Percentiles rank a stretch among this genome's conserved stretches.
These are phyloP conservation scores for Isaurus tuberculatus DNA, from an alignment of 92 coral and sea anemone genomes.

Conservation along the genomic window DNA sequence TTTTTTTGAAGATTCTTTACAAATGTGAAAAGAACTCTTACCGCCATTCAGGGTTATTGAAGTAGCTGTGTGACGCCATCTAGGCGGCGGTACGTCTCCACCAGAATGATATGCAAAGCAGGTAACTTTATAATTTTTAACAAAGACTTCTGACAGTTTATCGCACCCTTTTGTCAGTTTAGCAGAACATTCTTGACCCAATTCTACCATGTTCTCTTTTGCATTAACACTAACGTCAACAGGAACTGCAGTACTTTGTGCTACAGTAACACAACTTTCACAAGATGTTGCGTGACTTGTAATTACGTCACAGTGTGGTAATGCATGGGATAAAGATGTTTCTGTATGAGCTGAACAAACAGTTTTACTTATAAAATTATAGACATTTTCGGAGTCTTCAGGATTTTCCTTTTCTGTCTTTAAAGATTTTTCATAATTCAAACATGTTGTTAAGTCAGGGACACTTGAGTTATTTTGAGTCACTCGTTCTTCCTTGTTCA, in stretches of 20 bases:
- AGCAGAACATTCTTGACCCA: background rate
- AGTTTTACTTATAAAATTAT: background rate
- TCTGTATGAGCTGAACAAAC: background rate
- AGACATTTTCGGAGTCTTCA: background rate
- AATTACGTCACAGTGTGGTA: background rate
- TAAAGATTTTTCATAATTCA: background rate
- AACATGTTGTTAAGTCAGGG: background rate
- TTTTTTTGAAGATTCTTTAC: background rate
- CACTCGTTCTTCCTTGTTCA: background rate
- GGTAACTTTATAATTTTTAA: constrained; percentile 6
- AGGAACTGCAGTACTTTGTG: background rate
- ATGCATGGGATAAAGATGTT: no score
- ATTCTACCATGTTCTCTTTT: background rate
- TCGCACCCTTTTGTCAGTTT: background rate
- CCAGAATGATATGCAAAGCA: constrained; percentile 38
- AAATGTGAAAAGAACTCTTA: constrained; percentile 1
- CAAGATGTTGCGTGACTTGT: background rate
- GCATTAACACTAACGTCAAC: background rate
- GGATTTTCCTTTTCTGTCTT: background rate
- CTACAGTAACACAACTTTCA: background rate
- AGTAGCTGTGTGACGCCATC: constrained; percentile 89
- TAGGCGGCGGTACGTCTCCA: constrained; percentile 68
- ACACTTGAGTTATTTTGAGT: background rate
- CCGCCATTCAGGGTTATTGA: constrained; percentile 35
- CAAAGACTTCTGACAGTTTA: background rate